These are phyloP conservation scores for Probosciger aterrimus DNA, from an alignment of 2,113 vertebrate species.

Conservation along the genomic window DNA sequence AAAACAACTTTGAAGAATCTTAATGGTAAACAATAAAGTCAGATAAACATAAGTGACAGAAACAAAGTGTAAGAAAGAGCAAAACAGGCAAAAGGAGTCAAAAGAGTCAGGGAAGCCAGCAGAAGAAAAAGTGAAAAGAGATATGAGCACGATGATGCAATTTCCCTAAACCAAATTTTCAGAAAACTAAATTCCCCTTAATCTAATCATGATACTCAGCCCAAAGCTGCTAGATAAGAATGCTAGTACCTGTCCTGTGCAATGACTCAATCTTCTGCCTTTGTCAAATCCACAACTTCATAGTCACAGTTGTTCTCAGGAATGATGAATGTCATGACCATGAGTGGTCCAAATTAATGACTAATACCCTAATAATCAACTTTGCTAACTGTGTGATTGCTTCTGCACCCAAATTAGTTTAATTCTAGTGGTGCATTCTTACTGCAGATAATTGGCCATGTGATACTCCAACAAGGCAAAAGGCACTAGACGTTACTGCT, in stretches of 20 bases:
- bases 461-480: not conserved
- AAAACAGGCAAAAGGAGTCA: not conserved
- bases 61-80: not conserved
- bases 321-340: not conserved
- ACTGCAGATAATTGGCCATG: rapidly evolving
- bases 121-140: not conserved
- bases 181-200: not conserved
- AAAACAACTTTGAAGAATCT: not conserved
- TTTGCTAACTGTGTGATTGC: not conserved
- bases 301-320: not conserved
- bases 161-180: not conserved
- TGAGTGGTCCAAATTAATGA: not conserved
- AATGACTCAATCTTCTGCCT: not conserved
- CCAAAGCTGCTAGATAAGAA: not conserved
- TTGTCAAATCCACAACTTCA: not conserved
- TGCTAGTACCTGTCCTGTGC: not conserved
- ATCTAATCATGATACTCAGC: not conserved
- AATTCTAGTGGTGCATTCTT: not conserved
- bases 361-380: not conserved
- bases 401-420: not conserved
- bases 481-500: not conserved
- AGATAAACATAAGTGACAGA: not conserved
- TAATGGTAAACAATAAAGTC: not conserved
- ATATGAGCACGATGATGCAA: not conserved
- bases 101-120: not conserved